A percentile compares a stretch with the other conserved stretches of the same genome.
These are phyloP conservation scores for Agriotes lineatus DNA, from an alignment of 2,888 invertebrate species.

Conservation along the genomic window DNA sequence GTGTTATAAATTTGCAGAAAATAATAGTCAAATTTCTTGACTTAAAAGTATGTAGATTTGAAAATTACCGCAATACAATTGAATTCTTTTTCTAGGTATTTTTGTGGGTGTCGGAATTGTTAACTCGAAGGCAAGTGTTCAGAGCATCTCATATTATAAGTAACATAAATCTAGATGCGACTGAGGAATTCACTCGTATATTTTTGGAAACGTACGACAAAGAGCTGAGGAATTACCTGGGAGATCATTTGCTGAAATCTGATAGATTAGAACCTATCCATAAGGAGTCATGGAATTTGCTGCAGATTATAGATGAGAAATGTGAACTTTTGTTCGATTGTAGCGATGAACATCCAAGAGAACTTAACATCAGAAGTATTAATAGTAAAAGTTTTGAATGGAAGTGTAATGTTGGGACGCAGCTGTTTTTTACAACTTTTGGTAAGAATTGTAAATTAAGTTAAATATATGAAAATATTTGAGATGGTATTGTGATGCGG, in stretches of 20 bases:
- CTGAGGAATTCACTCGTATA: constrained; percentile 70
- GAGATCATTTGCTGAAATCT: constrained; percentile 73
- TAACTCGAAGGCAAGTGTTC: constrained; percentile 74
- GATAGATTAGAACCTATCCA: constrained; percentile 60
- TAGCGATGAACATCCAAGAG: constrained; percentile 59
- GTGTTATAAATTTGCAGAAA: no score
- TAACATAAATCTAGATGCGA: constrained; percentile 73
- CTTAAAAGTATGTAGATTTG: not conserved
- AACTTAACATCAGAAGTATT: constrained; percentile 67
- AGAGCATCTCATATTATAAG: constrained; percentile 75
- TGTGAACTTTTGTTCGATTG: constrained; percentile 20
- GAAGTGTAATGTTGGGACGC: constrained; percentile 71
- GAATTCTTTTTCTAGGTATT: constrained; percentile 69
- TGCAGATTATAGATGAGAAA: constrained; percentile 59
- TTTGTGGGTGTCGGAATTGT: constrained; percentile 73
- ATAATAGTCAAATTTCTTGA: no score
- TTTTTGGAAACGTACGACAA: constrained; percentile 72
- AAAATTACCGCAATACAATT: not conserved
- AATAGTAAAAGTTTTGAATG: constrained; percentile 67
- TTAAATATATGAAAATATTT: no score
- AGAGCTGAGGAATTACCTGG: constrained; percentile 75
- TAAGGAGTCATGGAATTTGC: constrained; percentile 64
- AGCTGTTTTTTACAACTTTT: constrained; percentile 71
- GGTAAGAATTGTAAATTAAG: no score
- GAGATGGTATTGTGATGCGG: no score